phyloP scores from a whole-genome alignment of 2,113 vertebrate genomes.

The Atlantisia rogersi region DNA sequence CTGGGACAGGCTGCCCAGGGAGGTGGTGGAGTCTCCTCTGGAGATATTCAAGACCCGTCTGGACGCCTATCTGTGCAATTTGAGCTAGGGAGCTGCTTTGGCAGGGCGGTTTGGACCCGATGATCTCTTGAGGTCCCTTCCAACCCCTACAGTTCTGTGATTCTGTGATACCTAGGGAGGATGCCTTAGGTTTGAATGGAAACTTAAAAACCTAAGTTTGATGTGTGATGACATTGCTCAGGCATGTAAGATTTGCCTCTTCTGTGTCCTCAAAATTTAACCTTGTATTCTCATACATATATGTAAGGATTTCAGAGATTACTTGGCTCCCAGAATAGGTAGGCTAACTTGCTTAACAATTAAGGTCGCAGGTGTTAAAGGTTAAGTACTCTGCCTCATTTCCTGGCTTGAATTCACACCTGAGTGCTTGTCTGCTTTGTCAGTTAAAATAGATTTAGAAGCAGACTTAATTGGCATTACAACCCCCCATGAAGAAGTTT shows the following conservation, averaged over 20 bases:
- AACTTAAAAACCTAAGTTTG: not conserved
- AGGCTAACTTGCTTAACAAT: rapidly evolving
- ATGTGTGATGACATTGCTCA: not conserved
- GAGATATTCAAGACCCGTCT: too few relatives aligned
- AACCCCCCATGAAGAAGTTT: not conserved
- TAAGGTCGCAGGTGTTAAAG: not conserved
- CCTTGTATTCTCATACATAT: not conserved
- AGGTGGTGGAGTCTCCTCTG: too few relatives aligned
- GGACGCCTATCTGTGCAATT: too few relatives aligned
- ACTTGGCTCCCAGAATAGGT: not conserved
- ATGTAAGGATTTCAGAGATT: not conserved
- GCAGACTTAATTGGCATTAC: not conserved
- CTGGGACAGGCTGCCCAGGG: too few relatives aligned
- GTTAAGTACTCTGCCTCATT: not conserved
- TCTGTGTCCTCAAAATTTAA: not conserved
- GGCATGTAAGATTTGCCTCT: not conserved
- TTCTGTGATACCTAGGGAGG: too few relatives aligned
- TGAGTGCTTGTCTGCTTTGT: not conserved
- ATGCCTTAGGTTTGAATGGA: not conserved
- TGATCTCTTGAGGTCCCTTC: too few relatives aligned
- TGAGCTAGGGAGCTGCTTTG: too few relatives aligned
- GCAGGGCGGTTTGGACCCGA: too few relatives aligned
- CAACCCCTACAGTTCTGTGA: too few relatives aligned
- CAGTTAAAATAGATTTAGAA: not conserved
- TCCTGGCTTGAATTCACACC: not conserved